Evolutionary conservation across 2,113 vertebrate genomes (phyloP).

Genomic region (Ictalurus punctatus): DNA sequence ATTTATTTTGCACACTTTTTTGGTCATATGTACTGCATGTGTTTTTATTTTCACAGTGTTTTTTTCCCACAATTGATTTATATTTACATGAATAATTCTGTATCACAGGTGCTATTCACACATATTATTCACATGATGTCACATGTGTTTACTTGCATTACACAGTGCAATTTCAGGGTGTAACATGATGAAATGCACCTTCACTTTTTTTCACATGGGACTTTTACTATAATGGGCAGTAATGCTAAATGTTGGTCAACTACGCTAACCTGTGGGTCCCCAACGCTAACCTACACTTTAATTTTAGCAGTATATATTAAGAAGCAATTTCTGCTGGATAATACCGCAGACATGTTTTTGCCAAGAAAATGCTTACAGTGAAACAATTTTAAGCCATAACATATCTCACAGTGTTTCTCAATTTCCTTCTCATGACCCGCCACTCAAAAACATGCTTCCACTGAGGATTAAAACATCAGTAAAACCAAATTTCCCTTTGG

Average conservation of each 20-base stretch:
- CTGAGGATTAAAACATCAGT: not conserved
- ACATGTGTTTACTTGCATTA: not conserved
- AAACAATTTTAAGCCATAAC: conserved; percentile 20
- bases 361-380: conserved; percentile 31
- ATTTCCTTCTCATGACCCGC: not conserved
- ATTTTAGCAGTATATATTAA: conserved; percentile 55
- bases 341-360: conserved; percentile 45
- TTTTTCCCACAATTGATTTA: not conserved
- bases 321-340: conserved; percentile 59
- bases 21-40: not conserved
- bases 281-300: conserved; percentile 37
- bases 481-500: conserved; percentile 3
- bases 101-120: not conserved
- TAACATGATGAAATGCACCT: not conserved
- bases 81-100: not conserved
- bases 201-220: not conserved
- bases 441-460: not conserved
- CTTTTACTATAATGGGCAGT: conserved; percentile 7
- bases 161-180: not conserved
- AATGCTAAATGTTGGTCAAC: not conserved
- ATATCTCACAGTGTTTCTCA: conserved; percentile 20
- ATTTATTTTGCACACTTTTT: not conserved
- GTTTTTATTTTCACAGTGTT: not conserved
- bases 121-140: not conserved
- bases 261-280: conserved; percentile 4